Evolutionary conservation across 2,888 invertebrate species (phyloP).

Genomic region (Artemia sinica): DNA sequence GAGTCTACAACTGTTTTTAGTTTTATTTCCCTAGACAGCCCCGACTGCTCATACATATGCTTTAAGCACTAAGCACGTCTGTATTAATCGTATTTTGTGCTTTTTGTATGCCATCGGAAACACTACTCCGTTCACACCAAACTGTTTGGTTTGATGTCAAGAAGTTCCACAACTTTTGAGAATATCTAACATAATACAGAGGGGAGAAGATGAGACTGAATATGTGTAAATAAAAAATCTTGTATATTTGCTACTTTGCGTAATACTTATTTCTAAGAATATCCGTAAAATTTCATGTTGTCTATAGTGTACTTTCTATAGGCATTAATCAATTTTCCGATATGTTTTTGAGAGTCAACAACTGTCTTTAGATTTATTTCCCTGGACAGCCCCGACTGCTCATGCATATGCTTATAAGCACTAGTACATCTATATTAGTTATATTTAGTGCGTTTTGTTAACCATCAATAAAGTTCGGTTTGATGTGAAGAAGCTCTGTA

Average conservation of each 20-base stretch:
- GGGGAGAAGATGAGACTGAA: no score
- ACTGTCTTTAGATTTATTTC: neutral
- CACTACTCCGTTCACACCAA: no score
- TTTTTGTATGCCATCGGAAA: no score
- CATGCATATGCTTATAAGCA: neutral
- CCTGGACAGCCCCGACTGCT: neutral
- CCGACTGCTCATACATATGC: neutral
- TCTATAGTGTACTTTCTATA: constrained; percentile 8
- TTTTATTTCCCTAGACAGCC: neutral
- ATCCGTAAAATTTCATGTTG: neutral
- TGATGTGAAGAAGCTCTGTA: no score
- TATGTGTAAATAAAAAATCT: no score
- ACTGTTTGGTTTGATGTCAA: no score
- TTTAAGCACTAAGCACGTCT: neutral
- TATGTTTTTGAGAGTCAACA: neutral
- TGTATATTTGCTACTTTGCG: no score
- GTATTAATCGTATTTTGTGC: neutral
- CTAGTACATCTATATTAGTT: neutral
- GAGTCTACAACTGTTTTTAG: constrained; percentile 1
- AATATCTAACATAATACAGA: no score
- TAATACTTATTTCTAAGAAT: no score
- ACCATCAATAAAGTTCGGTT: no score
- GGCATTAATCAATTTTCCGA: constrained; percentile 15
- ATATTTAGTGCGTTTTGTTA: no score
- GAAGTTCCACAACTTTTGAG: no score